phyloP scores from a whole-genome alignment of 2,113 vertebrate species.

The Meriones unguiculatus region DNA sequence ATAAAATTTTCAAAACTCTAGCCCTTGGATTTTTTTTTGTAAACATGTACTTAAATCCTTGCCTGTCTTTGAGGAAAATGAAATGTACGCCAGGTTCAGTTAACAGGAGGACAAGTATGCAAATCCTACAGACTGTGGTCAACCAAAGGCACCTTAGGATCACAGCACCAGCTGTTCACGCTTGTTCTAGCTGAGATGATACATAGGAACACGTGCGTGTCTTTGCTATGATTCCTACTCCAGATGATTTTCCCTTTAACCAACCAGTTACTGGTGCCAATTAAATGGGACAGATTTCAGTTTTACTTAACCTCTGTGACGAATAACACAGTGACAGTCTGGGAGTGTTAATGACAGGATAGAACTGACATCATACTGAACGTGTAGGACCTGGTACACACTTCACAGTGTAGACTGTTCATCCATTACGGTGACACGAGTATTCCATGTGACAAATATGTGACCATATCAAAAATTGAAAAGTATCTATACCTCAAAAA shows the following conservation, averaged over 20 bases:
- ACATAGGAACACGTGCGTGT: neutral
- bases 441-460: neutral
- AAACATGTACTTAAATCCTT: neutral
- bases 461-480: neutral
- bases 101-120: neutral
- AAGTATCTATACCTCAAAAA: neutral
- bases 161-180: neutral
- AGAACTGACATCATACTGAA: neutral
- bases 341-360: neutral
- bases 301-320: conserved; percentile 38
- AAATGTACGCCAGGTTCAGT: neutral
- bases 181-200: conserved; percentile 36
- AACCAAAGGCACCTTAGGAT: neutral
- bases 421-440: neutral
- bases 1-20: neutral
- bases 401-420: neutral
- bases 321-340: neutral
- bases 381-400: neutral
- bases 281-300: neutral
- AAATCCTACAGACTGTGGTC: neutral
- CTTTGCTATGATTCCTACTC: conserved; percentile 5
- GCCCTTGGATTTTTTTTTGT: neutral
- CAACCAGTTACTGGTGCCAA: neutral
- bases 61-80: neutral
- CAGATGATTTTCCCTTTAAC: conserved; percentile 10